phyloP scores from a whole-genome alignment of 1,140 invertebrate species.

The Lycorma delicatula region DNA sequence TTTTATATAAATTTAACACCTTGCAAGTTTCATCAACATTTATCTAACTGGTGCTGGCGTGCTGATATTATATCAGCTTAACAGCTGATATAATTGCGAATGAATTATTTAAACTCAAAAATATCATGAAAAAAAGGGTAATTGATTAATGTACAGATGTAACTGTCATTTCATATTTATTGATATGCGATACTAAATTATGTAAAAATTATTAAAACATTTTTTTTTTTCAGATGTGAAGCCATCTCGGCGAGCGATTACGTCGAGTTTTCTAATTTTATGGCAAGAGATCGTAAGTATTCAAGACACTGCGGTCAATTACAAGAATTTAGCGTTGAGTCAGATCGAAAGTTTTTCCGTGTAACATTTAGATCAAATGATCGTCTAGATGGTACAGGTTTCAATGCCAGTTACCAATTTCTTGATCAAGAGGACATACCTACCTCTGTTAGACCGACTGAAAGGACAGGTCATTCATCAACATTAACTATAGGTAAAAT shows the following conservation, averaged over 20 bases:
- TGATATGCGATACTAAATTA: too few relatives aligned
- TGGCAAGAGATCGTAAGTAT: conserved; percentile 77
- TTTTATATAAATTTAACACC: too few relatives aligned
- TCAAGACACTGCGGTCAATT: conserved; percentile 75
- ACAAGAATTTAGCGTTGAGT: conserved; percentile 42
- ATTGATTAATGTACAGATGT: too few relatives aligned
- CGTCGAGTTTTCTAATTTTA: conserved; percentile 90
- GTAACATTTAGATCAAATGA: conserved; percentile 92
- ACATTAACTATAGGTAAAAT: background rate
- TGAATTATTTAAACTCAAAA: too few relatives aligned
- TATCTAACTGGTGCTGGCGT: too few relatives aligned
- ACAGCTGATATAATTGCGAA: too few relatives aligned
- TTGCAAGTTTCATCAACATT: too few relatives aligned
- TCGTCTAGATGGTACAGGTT: conserved; percentile 84
- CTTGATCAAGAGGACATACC: conserved; percentile 39
- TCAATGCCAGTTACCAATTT: conserved; percentile 85
- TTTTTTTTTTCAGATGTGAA: conserved; percentile 69
- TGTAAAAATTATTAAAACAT: too few relatives aligned
- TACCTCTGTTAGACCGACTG: conserved; percentile 29
- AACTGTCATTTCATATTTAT: too few relatives aligned
- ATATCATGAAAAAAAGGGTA: too few relatives aligned
- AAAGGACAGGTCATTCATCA: background rate
- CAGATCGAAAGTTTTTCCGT: conserved; percentile 86
- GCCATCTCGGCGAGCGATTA: conserved; percentile 82
- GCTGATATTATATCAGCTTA: too few relatives aligned